Evolutionary conservation across 2,888 invertebrate genomes (phyloP).

Genomic region (Melanchra persicariae): DNA sequence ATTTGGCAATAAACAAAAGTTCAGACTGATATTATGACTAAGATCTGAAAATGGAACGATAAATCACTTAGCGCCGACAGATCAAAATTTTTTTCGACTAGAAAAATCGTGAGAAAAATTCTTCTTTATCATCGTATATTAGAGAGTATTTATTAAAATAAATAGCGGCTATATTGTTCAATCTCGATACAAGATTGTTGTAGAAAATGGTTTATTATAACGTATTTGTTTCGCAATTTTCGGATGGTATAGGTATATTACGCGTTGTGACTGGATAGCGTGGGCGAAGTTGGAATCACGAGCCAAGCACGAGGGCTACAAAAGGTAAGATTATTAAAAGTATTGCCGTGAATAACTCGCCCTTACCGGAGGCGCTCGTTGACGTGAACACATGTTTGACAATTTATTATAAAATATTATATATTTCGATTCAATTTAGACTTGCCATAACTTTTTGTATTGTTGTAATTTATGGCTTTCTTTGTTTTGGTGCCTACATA

Average conservation of each 20-base stretch:
- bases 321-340: slow-evolving; percentile 57
- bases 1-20: slow-evolving; percentile 19
- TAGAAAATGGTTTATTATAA: slow-evolving; percentile 39
- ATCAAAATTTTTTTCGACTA: slow-evolving; percentile 23
- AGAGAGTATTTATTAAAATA: slow-evolving; percentile 32
- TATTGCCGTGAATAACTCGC: slow-evolving; percentile 41
- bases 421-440: slow-evolving; percentile 9
- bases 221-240: slow-evolving; percentile 43
- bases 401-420: slow-evolving; percentile 10
- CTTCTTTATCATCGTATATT: neutral
- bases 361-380: slow-evolving; percentile 6
- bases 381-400: slow-evolving; percentile 36
- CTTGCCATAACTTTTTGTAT: neutral
- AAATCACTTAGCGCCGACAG: slow-evolving; percentile 30
- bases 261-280: slow-evolving; percentile 37
- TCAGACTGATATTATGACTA: neutral
- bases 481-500: neutral
- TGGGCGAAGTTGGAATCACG: slow-evolving; percentile 42
- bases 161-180: slow-evolving; percentile 38
- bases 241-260: slow-evolving; percentile 28
- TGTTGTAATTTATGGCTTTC: neutral
- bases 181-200: slow-evolving; percentile 35
- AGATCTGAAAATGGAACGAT: slow-evolving; percentile 7
- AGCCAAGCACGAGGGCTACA: slow-evolving; percentile 14
- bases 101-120: slow-evolving; percentile 7